Evolutionary conservation across 2,888 invertebrate species (phyloP), one percentile per base, ranked within the genome.

Genomic region (Ypsolopha scabrella): DNA sequence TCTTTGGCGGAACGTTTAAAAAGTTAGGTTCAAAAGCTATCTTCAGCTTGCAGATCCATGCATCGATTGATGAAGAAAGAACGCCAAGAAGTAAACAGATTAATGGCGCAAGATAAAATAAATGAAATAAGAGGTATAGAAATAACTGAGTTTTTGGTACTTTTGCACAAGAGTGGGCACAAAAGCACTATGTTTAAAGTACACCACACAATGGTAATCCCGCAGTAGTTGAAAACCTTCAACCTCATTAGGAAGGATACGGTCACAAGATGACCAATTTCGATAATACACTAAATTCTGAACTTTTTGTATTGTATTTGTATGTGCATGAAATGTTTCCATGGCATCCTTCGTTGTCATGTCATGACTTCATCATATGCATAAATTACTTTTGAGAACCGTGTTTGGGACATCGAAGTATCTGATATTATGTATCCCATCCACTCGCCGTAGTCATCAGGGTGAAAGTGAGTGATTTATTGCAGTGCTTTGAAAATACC

Each of bases 121-220:
- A 34, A 57, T 55, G 2, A 55, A 64, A 43, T 50, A 10, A 10
- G 11, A 50, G 50, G 44, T 43, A 43, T 11, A 8, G 14, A 11
- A 8, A n/a, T 43, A 39, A 39, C 9, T n/a, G 11, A n/a, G 39
- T 39, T 39, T 39, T 39, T 39, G 39, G 39, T 11, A 39, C 39
- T n/a, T n/a, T 2, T 11, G 11, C 39, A 39, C 9, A 3, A 39
- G 11, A 1, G 39, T 39, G 10, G 6, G 39, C 11, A 39, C 39
- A 2, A 39, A 39, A n/a, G 2, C 39, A 39, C 39, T n/a, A 9
- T 1, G 9, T n/a, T n/a, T n/a, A n/a, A n/a, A n/a, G n/a, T n/a
- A n/a, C n/a, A 39, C 2, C 11, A n/a, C 39, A 39, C 39, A 39
- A n/a, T 6, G 9, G 9, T 39, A n/a, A 2, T 9, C 39, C 11